These are phyloP conservation scores for Hecatera dysodea DNA, from an alignment of 2,888 invertebrate species.

Conservation along the genomic window DNA sequence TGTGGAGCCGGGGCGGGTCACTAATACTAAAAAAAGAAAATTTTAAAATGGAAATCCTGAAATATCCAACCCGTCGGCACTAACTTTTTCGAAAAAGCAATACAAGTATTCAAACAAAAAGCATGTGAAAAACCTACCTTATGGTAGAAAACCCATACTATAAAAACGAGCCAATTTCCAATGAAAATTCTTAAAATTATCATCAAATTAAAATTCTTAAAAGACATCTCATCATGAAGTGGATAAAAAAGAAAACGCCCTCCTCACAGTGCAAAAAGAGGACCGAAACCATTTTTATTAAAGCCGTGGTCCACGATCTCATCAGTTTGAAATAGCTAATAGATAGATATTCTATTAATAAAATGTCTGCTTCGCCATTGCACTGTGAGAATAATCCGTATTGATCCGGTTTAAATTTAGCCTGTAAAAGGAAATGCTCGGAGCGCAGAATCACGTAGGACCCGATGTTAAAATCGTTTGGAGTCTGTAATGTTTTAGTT, in stretches of 20 bases:
- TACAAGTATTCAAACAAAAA: background rate
- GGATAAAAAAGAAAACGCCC: background rate
- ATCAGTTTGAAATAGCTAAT: constrained; percentile 66
- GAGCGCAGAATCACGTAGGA: constrained; percentile 60
- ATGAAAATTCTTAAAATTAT: constrained; percentile 8
- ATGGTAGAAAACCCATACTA: background rate
- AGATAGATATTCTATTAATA: constrained; percentile 80
- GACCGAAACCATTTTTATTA: constrained; percentile 20
- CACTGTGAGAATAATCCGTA: constrained; percentile 78
- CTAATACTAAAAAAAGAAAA: no score
- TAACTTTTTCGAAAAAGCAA: background rate
- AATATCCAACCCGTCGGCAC: background rate
- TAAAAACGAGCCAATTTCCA: background rate
- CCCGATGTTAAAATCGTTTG: constrained; percentile 55
- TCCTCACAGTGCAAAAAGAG: constrained; percentile 1
- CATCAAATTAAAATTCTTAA: background rate
- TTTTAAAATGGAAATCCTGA: background rate
- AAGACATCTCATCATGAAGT: constrained; percentile 7
- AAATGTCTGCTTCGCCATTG: constrained; percentile 81
- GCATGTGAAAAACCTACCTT: background rate
- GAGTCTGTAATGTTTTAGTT: constrained; percentile 60
- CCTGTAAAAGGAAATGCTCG: constrained; percentile 61
- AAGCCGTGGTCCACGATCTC: constrained; percentile 35
- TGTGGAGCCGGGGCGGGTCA: no score
- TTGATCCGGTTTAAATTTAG: constrained; percentile 88